Percentiles rank a stretch among this genome's conserved stretches.
These are phyloP conservation scores for Dendrolimus pini DNA, from an alignment of 2,888 invertebrate species.

Conservation along the genomic window DNA sequence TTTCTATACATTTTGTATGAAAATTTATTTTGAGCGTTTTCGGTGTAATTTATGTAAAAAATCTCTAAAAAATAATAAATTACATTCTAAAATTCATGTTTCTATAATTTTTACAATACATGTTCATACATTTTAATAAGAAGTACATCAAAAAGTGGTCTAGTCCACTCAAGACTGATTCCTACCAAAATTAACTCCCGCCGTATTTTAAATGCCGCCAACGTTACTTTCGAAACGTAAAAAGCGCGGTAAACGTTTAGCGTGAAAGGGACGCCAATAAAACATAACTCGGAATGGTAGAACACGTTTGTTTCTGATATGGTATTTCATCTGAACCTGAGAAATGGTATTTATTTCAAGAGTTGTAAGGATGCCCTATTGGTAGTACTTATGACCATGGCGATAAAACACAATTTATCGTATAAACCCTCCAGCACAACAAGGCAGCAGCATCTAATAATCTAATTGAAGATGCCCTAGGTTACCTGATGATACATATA, in stretches of 20 bases:
- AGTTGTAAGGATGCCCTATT: constrained; percentile 48
- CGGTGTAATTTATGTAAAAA: constrained; percentile 33
- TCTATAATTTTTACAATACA: constrained; percentile 35
- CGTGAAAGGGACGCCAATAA: constrained; percentile 73
- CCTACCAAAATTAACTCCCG: constrained; percentile 67
- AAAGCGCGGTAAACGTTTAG: constrained; percentile 70
- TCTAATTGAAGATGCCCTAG: too few relatives aligned
- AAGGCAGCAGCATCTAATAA: too few relatives aligned
- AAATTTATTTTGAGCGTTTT: constrained; percentile 48
- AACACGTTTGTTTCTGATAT: constrained; percentile 71
- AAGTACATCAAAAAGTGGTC: constrained; percentile 71
- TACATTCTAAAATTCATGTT: constrained; percentile 16
- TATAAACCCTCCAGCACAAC: neutral
- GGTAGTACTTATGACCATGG: constrained; percentile 40
- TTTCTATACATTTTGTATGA: constrained; percentile 59
- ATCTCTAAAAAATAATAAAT: constrained; percentile 27
- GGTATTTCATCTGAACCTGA: constrained; percentile 51
- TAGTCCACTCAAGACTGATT: constrained; percentile 58
- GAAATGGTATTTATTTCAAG: constrained; percentile 68
- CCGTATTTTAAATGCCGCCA: constrained; percentile 72
- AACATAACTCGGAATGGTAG: constrained; percentile 64
- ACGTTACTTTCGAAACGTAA: constrained; percentile 63
- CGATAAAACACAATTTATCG: constrained; percentile 46
- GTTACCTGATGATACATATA: too few relatives aligned
- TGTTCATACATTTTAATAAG: constrained; percentile 45